Percentiles rank a stretch among this genome's conserved stretches.
Conservation (phyloP, 2,888 invertebrate genomes). For the Standfussiana lucernea region DNA sequence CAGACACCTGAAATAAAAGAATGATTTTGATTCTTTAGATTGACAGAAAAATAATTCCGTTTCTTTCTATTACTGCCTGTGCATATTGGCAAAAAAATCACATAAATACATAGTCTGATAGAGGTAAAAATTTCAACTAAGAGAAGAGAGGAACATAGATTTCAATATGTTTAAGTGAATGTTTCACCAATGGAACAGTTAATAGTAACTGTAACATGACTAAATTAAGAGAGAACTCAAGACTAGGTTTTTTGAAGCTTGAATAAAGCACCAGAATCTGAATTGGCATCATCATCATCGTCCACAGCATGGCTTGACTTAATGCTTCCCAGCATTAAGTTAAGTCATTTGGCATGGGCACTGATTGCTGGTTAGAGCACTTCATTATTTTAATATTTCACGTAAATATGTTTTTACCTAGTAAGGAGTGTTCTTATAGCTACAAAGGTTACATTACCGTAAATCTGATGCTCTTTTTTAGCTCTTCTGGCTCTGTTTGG, state of each 20-base stretch:
- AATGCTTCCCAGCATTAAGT: background rate
- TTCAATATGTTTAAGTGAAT: background rate
- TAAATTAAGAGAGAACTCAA: background rate
- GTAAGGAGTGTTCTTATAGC: background rate
- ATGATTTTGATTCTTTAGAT: background rate
- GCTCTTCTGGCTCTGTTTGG: constrained; percentile 93
- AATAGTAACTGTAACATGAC: background rate
- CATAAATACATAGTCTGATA: too few relatives aligned
- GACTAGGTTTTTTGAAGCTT: too few relatives aligned
- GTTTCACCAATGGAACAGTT: background rate
- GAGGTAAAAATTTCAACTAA: background rate
- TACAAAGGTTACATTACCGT: constrained; percentile 91
- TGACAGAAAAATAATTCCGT: background rate
- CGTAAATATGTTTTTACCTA: background rate
- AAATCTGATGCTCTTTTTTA: constrained; percentile 97
- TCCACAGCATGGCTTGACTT: background rate
- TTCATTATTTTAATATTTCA: background rate
- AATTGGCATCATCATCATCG: background rate
- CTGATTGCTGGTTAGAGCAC: background rate
- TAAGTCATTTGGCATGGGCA: background rate
- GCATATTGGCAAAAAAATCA: too few relatives aligned
- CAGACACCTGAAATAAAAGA: constrained; percentile 93
- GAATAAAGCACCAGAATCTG: background rate
- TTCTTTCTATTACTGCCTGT: background rate
- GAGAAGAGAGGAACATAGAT: background rate